Conservation (phyloP, 2,113 vertebrate species). For the Nasalis larvatus region DNA sequence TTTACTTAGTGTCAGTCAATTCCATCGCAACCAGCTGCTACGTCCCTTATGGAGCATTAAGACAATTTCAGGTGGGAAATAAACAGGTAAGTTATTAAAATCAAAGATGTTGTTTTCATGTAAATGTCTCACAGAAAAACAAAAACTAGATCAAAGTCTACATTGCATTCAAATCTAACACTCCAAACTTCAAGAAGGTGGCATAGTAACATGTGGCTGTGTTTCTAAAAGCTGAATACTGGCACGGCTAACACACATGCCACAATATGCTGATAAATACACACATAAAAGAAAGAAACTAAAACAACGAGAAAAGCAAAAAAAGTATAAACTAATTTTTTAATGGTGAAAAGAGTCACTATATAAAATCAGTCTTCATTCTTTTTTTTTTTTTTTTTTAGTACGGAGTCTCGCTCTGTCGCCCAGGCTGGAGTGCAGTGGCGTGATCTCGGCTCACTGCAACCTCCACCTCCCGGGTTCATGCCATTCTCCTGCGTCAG, state of each 20-base stretch:
- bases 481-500: too few species aligned
- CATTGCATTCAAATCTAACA: not conserved
- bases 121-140: not conserved
- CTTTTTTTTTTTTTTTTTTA: not conserved
- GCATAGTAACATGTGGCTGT: not conserved
- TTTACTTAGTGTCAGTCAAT: slow-evolving; percentile 37
- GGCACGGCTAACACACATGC: not conserved
- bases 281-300: not conserved
- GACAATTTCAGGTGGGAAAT: not conserved
- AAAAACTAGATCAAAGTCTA: slow-evolving; percentile 11
- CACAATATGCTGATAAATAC: not conserved
- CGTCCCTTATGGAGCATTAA: not conserved
- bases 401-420: too few species aligned
- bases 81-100: slow-evolving; percentile 6
- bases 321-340: not conserved
- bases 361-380: not conserved
- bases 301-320: not conserved
- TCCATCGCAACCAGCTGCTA: not conserved
- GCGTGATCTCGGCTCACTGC: too few species aligned
- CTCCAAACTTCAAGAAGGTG: slow-evolving; percentile 30
- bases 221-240: not conserved
- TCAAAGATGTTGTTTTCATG: slow-evolving; percentile 45
- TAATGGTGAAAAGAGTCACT: not conserved
- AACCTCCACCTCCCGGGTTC: too few species aligned
- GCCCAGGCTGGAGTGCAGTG: too few species aligned